These are phyloP conservation scores for Saturnia pavonia DNA, from an alignment of 2,888 invertebrate genomes.

Conservation along the genomic window DNA sequence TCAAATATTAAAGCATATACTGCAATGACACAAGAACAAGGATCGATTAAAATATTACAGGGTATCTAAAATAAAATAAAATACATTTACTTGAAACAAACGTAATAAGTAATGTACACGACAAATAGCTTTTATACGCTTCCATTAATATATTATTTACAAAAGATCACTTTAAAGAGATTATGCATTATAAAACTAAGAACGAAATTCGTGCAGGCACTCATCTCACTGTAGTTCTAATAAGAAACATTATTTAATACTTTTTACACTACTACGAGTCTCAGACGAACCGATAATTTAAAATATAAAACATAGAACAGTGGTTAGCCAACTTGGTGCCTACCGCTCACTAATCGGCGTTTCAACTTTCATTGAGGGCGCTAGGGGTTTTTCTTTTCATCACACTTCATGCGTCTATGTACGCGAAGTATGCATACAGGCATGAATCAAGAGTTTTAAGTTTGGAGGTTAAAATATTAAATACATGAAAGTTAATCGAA, in stretches of 20 bases:
- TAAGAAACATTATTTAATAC: conserved; percentile 31
- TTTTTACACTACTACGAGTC: conserved; percentile 12
- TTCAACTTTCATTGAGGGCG: not conserved
- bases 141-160: conserved; percentile 15
- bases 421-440: too few species aligned
- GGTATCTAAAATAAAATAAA: not conserved
- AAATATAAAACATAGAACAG: not conserved
- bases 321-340: not conserved
- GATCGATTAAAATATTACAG: not conserved
- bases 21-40: not conserved
- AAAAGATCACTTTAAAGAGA: conserved; percentile 24
- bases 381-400: not conserved
- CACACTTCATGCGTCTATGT: too few species aligned
- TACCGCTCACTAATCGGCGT: not conserved
- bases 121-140: conserved; percentile 4
- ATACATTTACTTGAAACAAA: not conserved
- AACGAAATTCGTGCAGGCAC: conserved; percentile 51
- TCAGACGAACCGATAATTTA: not conserved
- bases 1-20: not conserved
- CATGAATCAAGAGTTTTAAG: too few species aligned
- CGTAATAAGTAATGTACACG: not conserved
- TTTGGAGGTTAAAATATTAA: too few species aligned
- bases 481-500: too few species aligned
- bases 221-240: conserved; percentile 55
- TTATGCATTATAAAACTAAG: conserved; percentile 31